Conservation (phyloP, 2,113 vertebrate genomes). For the Myiozetetes cayanensis region DNA sequence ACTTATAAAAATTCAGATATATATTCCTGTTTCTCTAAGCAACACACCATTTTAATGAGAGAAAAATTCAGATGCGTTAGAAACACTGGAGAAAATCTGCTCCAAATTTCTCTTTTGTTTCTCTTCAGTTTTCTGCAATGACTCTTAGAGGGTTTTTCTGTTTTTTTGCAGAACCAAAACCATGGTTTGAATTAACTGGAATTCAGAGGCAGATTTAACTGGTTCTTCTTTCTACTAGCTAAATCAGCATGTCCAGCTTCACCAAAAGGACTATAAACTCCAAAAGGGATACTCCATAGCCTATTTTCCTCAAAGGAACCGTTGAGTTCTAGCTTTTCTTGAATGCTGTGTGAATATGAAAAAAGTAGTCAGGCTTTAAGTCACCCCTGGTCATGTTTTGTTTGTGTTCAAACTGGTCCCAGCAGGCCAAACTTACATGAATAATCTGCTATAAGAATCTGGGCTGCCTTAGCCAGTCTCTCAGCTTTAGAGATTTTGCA, state of each 20-base stretch:
- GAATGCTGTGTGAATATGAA: not conserved
- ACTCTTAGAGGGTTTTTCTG: not conserved
- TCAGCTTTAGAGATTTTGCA: not conserved
- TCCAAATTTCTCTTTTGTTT: not conserved
- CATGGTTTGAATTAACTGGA: not conserved
- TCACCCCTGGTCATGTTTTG: not conserved
- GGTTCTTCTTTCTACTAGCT: not conserved
- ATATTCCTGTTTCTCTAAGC: not conserved
- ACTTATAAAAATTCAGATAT: not conserved
- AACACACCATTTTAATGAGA: fast-evolving
- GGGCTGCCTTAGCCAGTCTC: not conserved
- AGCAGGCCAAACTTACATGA: not conserved
- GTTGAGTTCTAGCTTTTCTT: not conserved
- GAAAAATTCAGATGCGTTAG: not conserved
- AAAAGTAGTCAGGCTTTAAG: not conserved
- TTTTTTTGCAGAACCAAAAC: not conserved
- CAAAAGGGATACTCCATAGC: not conserved
- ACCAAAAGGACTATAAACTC: not conserved
- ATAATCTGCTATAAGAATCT: not conserved
- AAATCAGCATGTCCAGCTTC: not conserved
- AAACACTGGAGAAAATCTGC: not conserved
- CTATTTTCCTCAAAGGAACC: not conserved
- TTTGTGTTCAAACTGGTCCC: not conserved
- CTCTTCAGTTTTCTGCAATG: not conserved
- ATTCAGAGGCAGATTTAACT: not conserved